Percentiles rank a stretch among this genome's conserved stretches.
Conservation (phyloP, 2,888 invertebrate genomes). For the Chloroclysta siterata region DNA sequence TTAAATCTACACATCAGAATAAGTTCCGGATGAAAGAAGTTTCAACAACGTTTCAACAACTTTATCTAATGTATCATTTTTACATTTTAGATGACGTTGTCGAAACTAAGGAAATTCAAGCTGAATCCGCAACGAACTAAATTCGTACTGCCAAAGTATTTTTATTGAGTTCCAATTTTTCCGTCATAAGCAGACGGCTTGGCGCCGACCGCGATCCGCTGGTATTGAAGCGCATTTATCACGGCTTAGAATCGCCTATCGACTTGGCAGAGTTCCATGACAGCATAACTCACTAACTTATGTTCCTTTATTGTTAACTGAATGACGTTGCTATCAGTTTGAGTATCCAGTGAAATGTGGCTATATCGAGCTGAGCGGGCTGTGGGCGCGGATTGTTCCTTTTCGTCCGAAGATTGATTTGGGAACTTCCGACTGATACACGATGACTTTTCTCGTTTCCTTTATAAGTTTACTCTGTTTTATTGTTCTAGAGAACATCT, state of each 20-base stretch:
- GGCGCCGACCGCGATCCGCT: constrained; percentile 55
- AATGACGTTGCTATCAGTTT: constrained; percentile 38
- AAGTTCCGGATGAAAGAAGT: too few relatives aligned
- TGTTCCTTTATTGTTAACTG: constrained; percentile 44
- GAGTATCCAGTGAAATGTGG: constrained; percentile 32
- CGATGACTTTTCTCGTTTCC: neutral
- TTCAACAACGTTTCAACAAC: too few relatives aligned
- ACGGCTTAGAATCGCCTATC: constrained; percentile 51
- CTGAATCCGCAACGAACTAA: neutral
- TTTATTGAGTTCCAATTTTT: constrained; percentile 36
- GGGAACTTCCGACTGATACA: neutral
- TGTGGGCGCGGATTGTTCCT: neutral
- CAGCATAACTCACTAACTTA: constrained; percentile 24
- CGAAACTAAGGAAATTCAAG: neutral
- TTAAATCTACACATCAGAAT: too few relatives aligned
- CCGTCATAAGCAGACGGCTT: constrained; percentile 54
- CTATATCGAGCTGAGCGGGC: constrained; percentile 27
- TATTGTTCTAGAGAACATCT: neutral
- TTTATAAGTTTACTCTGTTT: neutral
- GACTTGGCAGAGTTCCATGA: constrained; percentile 55
- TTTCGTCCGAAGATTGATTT: neutral
- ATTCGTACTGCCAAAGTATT: constrained; percentile 17
- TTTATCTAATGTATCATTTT: too few relatives aligned
- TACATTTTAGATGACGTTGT: neutral
- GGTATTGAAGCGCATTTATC: constrained; percentile 57